Evolutionary conservation across 1,140 invertebrate species (phyloP), one percentile per base, ranked within the genome.

Genomic region (Drosophila sp.): DNA sequence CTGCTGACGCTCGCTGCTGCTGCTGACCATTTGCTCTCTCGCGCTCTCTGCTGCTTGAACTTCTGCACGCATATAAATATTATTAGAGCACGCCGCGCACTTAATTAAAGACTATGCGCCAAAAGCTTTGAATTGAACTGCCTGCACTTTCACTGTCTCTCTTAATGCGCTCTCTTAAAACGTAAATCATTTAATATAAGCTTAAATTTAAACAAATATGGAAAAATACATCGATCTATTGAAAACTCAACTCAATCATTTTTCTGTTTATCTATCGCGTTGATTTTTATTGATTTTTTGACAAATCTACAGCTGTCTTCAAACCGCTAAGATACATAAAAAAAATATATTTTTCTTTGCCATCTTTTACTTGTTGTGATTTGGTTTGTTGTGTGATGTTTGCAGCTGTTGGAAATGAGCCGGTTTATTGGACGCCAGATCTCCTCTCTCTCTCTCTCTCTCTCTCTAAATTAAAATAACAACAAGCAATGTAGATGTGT

Each of bases 401-500:
- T 81, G 79, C 79, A 81, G 79, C 78, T 81, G 79, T 81, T 81
- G 74, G 29, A 41, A 74, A 53, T 73, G 74, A 81, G 79, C 78
- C 74, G 74, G 79, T 81, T 81, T 80, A 57, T 62, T 53, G 4
- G 51, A 32, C 46, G 46, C 13, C 63, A 16, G 41, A 11, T 18
- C 8, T 21, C 14, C 21, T 18, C 8, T 21, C 14, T 45, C 16
- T 18, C 43, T 2, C 8, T 45, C 45, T 11, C 2, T 46, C 5
- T 7, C 46, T 14, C 27, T 32, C 46, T 18, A 13, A 3, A 11
- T 25, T 13, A 5, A n/a, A 18, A 25, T 4, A 32, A 34, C 11
- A 45, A n/a, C 38, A 32, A 38, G 16, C 62, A 29, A 7, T 5
- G 14, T 7, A 43, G 56, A 56, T 43, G n/a, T 36, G 51, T 43